Evolutionary conservation across 2,888 invertebrate species (phyloP), one percentile per base, ranked within the genome.

Genomic region (Trichacis sp.): DNA sequence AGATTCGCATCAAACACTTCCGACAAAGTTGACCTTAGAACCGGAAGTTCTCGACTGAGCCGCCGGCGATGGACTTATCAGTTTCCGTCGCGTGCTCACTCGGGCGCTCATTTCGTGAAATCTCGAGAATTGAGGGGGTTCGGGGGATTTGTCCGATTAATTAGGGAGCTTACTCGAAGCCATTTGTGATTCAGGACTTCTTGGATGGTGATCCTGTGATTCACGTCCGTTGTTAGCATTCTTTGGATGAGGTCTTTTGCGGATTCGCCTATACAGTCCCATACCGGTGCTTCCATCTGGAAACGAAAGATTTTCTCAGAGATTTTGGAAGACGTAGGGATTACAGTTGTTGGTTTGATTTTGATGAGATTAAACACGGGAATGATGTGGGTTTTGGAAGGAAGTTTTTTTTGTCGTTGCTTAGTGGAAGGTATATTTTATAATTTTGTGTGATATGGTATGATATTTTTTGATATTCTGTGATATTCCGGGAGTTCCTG

Each of bases 161-260:
- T n/a, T n/a, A n/a, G n/a, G n/a, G n/a, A 30, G 85, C 89, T 86
- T 87, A 97, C 97, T 88, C 94, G 90, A 81, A 99, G 92, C 98
- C 98, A 99, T 73, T 94, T 93, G 87, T 99, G 99, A 82, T 94
- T 93, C 63, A 99, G 89, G 63, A 97, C 96, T 85, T 98, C 95
- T 81, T 96, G 95, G 79, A 98, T 95, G 60, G 96, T 95, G 80
- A 97, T 93, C 83, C 98, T 89, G 84, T 95, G 93, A 73, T 93
- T 92, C 62, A 95, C 95, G 86, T 98, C 97, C 45, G 94, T 91
- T 15, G 93, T 92, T 72, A 99, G 88, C 96, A 99, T 96, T 81
- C 93, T 91, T 82, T 93, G 91, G 54, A 99, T 91, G 75, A 99
- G 88, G 85, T 99, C 98, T 86, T 98, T 98, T 56, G 97, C 98